Conservation (phyloP, 2,888 invertebrate species). For the Xestia ashworthii region DNA sequence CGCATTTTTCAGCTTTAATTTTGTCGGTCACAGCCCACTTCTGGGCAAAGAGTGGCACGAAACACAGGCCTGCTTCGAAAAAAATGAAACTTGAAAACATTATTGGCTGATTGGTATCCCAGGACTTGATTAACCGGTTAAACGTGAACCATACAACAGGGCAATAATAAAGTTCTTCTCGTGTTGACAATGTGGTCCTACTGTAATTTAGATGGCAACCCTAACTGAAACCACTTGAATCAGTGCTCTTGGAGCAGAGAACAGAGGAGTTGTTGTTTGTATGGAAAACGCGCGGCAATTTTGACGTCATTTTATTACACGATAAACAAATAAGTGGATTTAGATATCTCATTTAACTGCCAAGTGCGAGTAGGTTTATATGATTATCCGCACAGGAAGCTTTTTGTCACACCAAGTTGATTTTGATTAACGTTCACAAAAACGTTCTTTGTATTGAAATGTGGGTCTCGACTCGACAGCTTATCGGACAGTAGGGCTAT, state of each 20-base stretch:
- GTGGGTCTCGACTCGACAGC: neutral
- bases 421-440: neutral
- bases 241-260: slow-evolving; percentile 49
- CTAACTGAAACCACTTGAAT: slow-evolving; percentile 55
- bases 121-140: neutral
- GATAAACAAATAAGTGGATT: neutral
- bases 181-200: neutral
- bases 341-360: slow-evolving; percentile 7
- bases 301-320: slow-evolving; percentile 20
- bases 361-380: slow-evolving; percentile 4
- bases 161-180: neutral
- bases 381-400: slow-evolving; percentile 2
- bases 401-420: neutral
- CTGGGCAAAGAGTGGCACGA: neutral
- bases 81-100: neutral
- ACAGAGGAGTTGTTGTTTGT: slow-evolving; percentile 27
- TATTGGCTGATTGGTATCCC: neutral
- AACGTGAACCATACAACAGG: neutral
- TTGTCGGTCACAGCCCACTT: neutral
- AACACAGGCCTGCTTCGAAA: neutral
- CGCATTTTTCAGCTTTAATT: slow-evolving; percentile 12
- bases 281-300: neutral
- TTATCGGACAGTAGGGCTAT: neutral
- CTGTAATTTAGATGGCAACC: slow-evolving; percentile 30
- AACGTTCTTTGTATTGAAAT: neutral